Evolutionary conservation across 2,888 invertebrate genomes (phyloP).

Genomic region (Callosobruchus maculatus): DNA sequence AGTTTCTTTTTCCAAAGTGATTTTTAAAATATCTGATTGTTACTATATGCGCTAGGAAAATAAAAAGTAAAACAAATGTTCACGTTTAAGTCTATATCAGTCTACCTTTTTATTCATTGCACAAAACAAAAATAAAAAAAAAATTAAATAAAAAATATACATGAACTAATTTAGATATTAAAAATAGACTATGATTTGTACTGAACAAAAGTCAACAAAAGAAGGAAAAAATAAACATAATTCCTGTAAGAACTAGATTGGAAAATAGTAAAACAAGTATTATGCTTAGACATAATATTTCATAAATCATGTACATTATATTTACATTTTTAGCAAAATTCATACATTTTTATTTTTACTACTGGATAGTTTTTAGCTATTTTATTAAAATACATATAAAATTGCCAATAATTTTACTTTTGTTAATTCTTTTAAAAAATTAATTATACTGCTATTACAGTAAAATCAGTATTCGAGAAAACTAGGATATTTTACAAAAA

Average conservation of each 20-base stretch:
- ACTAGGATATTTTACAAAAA: conserved; percentile 6
- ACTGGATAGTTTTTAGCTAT: conserved; percentile 40
- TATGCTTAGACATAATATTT: conserved; percentile 44
- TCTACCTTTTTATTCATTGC: conserved; percentile 49
- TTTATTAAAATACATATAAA: conserved; percentile 38
- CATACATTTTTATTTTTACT: conserved; percentile 37
- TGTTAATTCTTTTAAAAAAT: neutral
- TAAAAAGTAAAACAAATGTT: conserved; percentile 1
- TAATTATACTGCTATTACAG: neutral
- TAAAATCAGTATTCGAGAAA: neutral
- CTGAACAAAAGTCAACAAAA: conserved; percentile 36
- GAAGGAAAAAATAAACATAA: conserved; percentile 30
- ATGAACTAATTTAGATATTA: conserved; percentile 41
- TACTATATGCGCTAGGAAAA: neutral
- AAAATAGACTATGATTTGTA: conserved; percentile 44
- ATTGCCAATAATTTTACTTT: conserved; percentile 45
- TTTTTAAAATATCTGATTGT: neutral
- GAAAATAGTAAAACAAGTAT: conserved; percentile 31
- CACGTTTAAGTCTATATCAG: conserved; percentile 43
- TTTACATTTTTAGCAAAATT: conserved; percentile 48
- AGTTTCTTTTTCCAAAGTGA: too few relatives aligned
- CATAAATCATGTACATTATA: conserved; percentile 48
- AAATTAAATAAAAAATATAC: conserved; percentile 36
- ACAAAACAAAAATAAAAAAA: conserved; percentile 46
- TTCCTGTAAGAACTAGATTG: conserved; percentile 35